Evolutionary conservation across 1,140 invertebrate genomes (phyloP), one percentile per base, ranked within the genome.

Genomic region (Drosophila sp.): DNA sequence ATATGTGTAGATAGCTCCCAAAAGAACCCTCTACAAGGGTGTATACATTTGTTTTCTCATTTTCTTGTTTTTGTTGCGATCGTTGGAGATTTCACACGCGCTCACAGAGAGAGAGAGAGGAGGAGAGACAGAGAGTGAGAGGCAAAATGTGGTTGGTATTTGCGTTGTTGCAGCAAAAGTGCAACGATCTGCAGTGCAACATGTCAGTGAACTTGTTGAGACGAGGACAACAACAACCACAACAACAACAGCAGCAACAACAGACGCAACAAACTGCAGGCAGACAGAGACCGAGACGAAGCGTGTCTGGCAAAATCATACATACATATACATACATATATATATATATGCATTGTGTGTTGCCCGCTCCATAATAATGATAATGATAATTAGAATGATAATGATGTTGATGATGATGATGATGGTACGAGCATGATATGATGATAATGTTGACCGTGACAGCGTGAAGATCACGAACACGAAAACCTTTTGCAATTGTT

Each of bases 101-200:
- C 29, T 7, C 54, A 25, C 7, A 56, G 9, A 29, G 2, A 29
- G 0, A 48, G 4, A 41, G 29, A 62, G 21, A 65, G 58, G 71
- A 25, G 48, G 57, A 48, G 54, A 18, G 9, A n/a, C 7, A 50
- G 48, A 27, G 51, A 45, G n/a, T n/a, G 16, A 32, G 27, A 16
- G 9, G 29, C 59, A 51, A 34, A 9, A 11, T 43, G 41, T 43
- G 2, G 41, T 40, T 73, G 18, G 34, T 78, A 48, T 63, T 36
- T 75, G 41, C 41, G 53, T 43, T 56, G 76, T 50, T 50, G 41
- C 79, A 48, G 80, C 84, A 80, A 89, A 83, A 89, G 83, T 87
- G 83, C 83, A 89, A 89, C 76, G 83, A 76, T 79, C 83, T 74
- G 84, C 84, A 84, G 62, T 80, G 79, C 76, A 40, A 82, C 89